These are phyloP conservation scores for Tragelaphus scriptus DNA, from an alignment of 2,113 vertebrate genomes.

Conservation along the genomic window DNA sequence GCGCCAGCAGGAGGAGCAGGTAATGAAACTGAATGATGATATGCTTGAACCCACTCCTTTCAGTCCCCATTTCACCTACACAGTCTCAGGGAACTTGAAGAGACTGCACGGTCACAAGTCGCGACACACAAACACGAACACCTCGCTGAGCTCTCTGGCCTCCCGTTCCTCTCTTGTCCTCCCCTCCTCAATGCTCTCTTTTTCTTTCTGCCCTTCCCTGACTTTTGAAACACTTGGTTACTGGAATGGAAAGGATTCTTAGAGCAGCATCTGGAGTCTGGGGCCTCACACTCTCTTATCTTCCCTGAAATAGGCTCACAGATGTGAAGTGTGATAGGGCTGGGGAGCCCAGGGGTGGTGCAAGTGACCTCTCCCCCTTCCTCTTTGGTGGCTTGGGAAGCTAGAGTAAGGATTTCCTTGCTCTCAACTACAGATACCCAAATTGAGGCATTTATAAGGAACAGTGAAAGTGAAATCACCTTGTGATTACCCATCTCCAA, in stretches of 20 bases:
- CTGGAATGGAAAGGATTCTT: constrained; percentile 37
- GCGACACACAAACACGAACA: constrained; percentile 69
- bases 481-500: neutral
- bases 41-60: constrained; percentile 71
- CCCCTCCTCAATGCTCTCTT: constrained; percentile 52
- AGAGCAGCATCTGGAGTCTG: constrained; percentile 38
- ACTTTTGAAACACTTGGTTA: constrained; percentile 57
- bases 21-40: constrained; percentile 78
- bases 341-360: neutral
- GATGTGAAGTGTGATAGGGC: neutral
- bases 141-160: constrained; percentile 63
- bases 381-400: neutral
- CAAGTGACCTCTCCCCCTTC: neutral
- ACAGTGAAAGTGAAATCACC: neutral
- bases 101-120: constrained; percentile 66
- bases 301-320: constrained; percentile 18
- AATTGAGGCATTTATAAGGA: neutral
- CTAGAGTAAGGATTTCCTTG: neutral
- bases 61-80: constrained; percentile 66
- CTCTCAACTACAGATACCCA: constrained; percentile 18
- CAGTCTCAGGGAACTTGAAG: constrained; percentile 63
- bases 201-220: constrained; percentile 52
- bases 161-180: constrained; percentile 40
- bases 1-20: constrained; percentile 86
- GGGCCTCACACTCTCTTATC: neutral